A percentile compares a stretch with the other conserved stretches of the same genome.
These are phyloP conservation scores for Drosophila ananassae DNA, from an alignment of 1,140 invertebrate genomes.

Conservation along the genomic window DNA sequence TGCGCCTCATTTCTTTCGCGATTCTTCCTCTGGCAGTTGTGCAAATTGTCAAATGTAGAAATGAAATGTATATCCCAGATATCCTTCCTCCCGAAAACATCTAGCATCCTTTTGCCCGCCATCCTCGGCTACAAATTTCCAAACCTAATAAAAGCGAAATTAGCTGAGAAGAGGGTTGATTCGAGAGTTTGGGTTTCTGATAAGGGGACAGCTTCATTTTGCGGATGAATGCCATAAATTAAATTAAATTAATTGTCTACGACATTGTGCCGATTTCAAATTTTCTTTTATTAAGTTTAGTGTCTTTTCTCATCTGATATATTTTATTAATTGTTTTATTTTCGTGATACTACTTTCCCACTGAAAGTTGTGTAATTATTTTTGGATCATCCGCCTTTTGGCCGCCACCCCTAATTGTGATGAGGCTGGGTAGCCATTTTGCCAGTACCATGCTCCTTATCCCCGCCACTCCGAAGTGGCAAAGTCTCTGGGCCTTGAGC, in stretches of 20 bases:
- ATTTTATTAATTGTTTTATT: neutral
- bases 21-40: conserved; percentile 77
- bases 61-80: conserved; percentile 46
- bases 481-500: conserved; percentile 14
- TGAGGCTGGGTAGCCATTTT: conserved; percentile 66
- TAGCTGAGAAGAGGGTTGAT: conserved; percentile 52
- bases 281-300: neutral
- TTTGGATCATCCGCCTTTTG: neutral
- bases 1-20: conserved; percentile 74
- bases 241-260: conserved; percentile 38
- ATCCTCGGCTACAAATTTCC: conserved; percentile 57
- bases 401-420: conserved; percentile 34
- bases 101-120: conserved; percentile 11
- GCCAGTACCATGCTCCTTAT: conserved; percentile 1
- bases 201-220: conserved; percentile 16
- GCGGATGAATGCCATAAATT: conserved; percentile 42
- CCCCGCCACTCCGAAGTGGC: neutral
- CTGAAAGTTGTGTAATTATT: neutral
- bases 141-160: conserved; percentile 76
- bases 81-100: conserved; percentile 18
- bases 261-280: conserved; percentile 6
- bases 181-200: conserved; percentile 7
- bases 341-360: neutral
- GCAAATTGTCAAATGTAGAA: conserved; percentile 69
- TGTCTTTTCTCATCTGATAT: neutral